Percentiles rank a stretch among this genome's conserved stretches.
phyloP scores from a whole-genome alignment of 2,888 invertebrate species.

The Colostygia pectinataria region DNA sequence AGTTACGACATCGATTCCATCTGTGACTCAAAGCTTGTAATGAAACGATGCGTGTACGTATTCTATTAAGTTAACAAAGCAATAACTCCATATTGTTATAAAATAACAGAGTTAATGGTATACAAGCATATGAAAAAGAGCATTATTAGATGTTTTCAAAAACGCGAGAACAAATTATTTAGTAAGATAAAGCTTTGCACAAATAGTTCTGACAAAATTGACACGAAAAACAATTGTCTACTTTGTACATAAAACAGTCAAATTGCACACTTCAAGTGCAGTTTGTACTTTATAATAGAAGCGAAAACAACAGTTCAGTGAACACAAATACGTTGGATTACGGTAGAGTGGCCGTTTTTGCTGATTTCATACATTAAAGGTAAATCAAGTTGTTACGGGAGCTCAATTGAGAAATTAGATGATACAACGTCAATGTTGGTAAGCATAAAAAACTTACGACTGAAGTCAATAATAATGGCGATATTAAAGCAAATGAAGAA shows the following conservation, averaged over 20 bases:
- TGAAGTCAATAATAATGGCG: constrained; percentile 2
- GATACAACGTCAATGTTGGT: constrained; percentile 1
- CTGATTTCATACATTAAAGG: constrained; percentile 36
- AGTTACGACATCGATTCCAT: constrained; percentile 24
- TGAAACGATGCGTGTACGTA: neutral
- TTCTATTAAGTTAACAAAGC: constrained; percentile 8
- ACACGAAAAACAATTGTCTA: neutral
- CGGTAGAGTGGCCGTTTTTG: constrained; percentile 40
- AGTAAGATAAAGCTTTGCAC: too few species aligned
- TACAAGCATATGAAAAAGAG: neutral
- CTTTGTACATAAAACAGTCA: constrained; percentile 1
- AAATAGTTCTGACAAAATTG: too few species aligned
- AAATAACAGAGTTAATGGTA: too few species aligned
- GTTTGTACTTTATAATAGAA: constrained; percentile 37
- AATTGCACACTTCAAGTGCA: constrained; percentile 22
- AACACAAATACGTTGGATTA: constrained; percentile 43
- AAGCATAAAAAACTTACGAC: constrained; percentile 4
- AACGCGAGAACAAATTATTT: neutral
- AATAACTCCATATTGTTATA: neutral
- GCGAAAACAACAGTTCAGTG: constrained; percentile 42
- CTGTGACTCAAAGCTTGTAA: constrained; percentile 14
- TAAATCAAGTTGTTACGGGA: constrained; percentile 24
- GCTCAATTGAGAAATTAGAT: constrained; percentile 8
- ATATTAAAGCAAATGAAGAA: constrained; percentile 1
- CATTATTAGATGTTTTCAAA: too few species aligned